A percentile compares a stretch with the other conserved stretches of the same genome.
Evolutionary conservation across 2,888 invertebrate genomes (phyloP).

Genomic region (Epinotia nisella): DNA sequence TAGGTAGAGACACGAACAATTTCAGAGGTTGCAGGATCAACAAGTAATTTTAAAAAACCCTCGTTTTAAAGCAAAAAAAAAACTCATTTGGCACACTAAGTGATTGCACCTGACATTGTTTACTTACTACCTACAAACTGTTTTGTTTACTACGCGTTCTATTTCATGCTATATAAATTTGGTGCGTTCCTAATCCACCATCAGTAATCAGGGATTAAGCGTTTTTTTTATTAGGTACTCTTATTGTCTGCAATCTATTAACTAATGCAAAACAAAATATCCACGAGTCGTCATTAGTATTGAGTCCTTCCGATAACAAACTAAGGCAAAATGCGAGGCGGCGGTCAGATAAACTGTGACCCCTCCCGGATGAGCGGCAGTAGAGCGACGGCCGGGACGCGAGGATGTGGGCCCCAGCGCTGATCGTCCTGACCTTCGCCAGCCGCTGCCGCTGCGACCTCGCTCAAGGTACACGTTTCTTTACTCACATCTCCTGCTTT

Average conservation of each 20-base stretch:
- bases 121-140: too few relatives aligned
- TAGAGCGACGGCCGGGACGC: constrained; percentile 29
- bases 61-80: too few relatives aligned
- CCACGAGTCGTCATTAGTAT: constrained; percentile 19
- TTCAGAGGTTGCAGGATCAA: too few relatives aligned
- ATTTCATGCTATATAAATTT: not conserved
- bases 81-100: not conserved
- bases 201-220: constrained; percentile 5
- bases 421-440: constrained; percentile 1
- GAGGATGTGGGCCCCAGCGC: constrained; percentile 27
- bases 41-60: too few relatives aligned
- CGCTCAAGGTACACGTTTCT: constrained; percentile 15
- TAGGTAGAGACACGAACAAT: too few relatives aligned
- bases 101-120: too few relatives aligned
- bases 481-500: not conserved
- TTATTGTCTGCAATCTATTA: constrained; percentile 18
- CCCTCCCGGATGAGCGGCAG: constrained; percentile 33
- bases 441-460: constrained; percentile 16
- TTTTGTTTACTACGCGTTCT: constrained; percentile 48
- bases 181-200: not conserved
- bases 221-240: not conserved
- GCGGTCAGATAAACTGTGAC: constrained; percentile 41
- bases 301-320: constrained; percentile 29
- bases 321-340: constrained; percentile 30
- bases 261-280: constrained; percentile 28